Evolutionary conservation across 2,797 vertebrate species (phyloP).

Genomic region (Hydrocynus forskahlii): DNA sequence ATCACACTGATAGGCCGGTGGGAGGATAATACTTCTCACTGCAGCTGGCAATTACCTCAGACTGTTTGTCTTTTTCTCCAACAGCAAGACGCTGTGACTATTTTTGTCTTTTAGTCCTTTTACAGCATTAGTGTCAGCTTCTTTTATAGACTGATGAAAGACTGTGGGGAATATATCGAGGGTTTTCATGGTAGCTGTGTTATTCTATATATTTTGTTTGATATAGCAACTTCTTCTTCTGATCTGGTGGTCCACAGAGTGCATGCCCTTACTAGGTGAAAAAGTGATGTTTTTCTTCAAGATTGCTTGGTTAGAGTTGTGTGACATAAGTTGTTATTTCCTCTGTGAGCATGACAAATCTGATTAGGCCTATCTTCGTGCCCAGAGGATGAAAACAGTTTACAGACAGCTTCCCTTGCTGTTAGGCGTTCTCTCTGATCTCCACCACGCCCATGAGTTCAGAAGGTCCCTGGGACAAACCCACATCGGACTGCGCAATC

Average conservation of each 20-base stretch:
- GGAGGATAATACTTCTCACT: constrained; percentile 22
- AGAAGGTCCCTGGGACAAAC: not conserved
- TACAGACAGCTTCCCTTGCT: constrained; percentile 63
- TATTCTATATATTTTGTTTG: not conserved
- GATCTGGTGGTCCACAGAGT: constrained; percentile 22
- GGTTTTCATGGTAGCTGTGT: not conserved
- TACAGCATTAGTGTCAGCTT: not conserved
- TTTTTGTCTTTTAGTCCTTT: constrained; percentile 39
- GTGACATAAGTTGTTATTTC: constrained; percentile 61
- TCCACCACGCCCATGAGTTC: constrained; percentile 56
- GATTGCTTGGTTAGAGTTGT: constrained; percentile 20
- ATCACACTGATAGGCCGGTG: constrained; percentile 13
- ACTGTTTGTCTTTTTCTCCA: constrained; percentile 8
- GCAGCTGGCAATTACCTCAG: constrained; percentile 26
- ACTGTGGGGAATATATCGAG: not conserved
- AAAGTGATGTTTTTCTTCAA: constrained; percentile 10
- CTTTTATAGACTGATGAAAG: not conserved
- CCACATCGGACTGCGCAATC: not conserved
- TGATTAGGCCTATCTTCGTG: constrained; percentile 64
- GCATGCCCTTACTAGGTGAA: constrained; percentile 17
- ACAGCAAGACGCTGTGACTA: constrained; percentile 36
- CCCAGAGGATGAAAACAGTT: constrained; percentile 70
- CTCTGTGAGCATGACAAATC: constrained; percentile 54
- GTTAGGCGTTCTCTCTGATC: constrained; percentile 42
- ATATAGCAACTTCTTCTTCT: not conserved